These are phyloP conservation scores for Vireo griseus DNA, from an alignment of 2,797 vertebrate species.

Conservation along the genomic window DNA sequence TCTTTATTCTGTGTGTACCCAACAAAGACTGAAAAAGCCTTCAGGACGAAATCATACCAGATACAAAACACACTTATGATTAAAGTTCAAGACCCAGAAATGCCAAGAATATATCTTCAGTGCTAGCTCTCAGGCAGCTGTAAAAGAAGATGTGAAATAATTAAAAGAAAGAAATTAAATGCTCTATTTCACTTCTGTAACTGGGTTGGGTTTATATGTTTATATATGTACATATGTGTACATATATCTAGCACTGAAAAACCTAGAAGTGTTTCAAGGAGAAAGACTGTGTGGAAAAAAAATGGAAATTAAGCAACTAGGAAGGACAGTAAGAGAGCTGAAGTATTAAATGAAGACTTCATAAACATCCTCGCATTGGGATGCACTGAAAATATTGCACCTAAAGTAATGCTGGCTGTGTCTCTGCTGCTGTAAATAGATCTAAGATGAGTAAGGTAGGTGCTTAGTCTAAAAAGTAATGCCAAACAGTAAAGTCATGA, in stretches of 20 bases:
- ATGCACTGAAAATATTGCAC: neutral
- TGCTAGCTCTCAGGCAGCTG: neutral
- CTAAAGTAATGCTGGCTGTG: neutral
- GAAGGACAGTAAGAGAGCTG: neutral
- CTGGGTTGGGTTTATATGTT: neutral
- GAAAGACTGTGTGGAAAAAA: neutral
- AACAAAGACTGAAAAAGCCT: neutral
- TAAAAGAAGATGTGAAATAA: neutral
- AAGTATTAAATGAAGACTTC: constrained; percentile 14
- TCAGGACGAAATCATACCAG: neutral
- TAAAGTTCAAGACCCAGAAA: neutral
- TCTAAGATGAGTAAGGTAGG: neutral
- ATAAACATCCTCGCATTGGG: neutral
- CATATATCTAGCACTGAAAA: neutral
- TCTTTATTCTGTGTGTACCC: neutral
- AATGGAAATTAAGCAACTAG: constrained; percentile 8
- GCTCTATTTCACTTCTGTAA: neutral
- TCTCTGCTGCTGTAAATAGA: constrained; percentile 10
- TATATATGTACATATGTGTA: neutral
- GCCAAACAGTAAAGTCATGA: neutral
- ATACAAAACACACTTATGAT: neutral
- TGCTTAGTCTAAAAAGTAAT: neutral
- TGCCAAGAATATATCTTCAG: neutral
- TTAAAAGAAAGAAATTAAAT: neutral
- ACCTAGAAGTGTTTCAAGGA: neutral